Evolutionary conservation across 1,140 invertebrate genomes (phyloP).

Genomic region (Meloidogyne chitwoodi): DNA sequence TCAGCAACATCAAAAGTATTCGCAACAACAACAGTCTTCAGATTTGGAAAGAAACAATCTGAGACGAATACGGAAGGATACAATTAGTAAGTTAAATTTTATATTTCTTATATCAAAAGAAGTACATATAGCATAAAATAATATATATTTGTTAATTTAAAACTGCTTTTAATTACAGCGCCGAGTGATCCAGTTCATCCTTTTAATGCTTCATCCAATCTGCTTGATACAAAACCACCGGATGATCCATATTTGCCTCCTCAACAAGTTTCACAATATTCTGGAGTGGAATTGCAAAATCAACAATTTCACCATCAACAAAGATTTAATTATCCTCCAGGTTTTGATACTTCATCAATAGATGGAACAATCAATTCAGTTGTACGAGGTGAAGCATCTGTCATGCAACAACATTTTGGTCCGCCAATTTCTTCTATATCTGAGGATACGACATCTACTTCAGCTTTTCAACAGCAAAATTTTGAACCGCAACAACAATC

Average conservation of each 20-base stretch:
- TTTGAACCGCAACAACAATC: background rate
- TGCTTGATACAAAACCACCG: conserved; percentile 2
- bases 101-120: background rate
- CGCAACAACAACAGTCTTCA: background rate
- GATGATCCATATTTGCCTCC: background rate
- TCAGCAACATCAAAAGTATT: conserved; percentile 8
- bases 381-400: background rate
- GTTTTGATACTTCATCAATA: background rate
- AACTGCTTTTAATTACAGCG: background rate
- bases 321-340: background rate
- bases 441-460: background rate
- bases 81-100: background rate
- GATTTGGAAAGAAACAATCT: background rate
- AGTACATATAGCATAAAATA: no score
- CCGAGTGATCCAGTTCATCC: background rate
- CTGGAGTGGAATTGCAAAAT: background rate
- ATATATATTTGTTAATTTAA: background rate
- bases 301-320: background rate
- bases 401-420: conserved; percentile 3
- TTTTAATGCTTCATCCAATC: background rate
- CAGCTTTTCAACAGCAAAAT: background rate
- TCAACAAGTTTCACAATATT: background rate
- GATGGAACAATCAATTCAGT: conserved; percentile 7
- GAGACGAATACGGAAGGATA: background rate
- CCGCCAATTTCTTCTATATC: background rate